Conservation (phyloP, 2,113 vertebrate species). For the Pogona vitticeps region DNA sequence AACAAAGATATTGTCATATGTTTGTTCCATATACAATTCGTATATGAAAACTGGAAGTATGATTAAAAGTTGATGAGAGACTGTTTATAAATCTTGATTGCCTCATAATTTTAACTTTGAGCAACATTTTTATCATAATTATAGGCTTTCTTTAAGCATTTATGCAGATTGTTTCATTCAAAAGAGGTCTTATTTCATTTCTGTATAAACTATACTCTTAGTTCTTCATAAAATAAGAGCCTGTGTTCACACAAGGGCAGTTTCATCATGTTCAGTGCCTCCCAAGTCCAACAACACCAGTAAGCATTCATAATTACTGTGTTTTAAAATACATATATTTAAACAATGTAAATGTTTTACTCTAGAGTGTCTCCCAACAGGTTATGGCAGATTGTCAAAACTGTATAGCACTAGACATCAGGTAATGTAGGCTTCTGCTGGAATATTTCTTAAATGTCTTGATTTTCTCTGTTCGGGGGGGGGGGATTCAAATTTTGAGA, state of each 20-base stretch:
- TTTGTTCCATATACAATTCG: slow-evolving; percentile 79
- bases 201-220: slow-evolving; percentile 82
- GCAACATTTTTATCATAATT: slow-evolving; percentile 90
- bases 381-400: neutral
- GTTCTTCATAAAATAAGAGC: slow-evolving; percentile 77
- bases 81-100: slow-evolving; percentile 90
- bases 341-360: neutral
- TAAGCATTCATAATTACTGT: slow-evolving; percentile 18
- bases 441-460: neutral
- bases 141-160: slow-evolving; percentile 87
- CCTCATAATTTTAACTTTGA: slow-evolving; percentile 89
- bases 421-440: neutral
- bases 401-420: neutral
- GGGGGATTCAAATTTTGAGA: neutral
- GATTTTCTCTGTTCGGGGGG: neutral
- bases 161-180: slow-evolving; percentile 86
- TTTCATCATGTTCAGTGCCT: slow-evolving; percentile 12
- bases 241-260: slow-evolving; percentile 63
- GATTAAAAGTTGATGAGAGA: slow-evolving; percentile 87
- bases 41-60: slow-evolving; percentile 81
- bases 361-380: neutral
- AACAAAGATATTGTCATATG: slow-evolving; percentile 73
- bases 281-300: slow-evolving; percentile 5
- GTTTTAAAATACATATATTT: neutral
- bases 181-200: slow-evolving; percentile 82